Conservation (phyloP, 2,888 invertebrate species). For the Nycteola revayana region DNA sequence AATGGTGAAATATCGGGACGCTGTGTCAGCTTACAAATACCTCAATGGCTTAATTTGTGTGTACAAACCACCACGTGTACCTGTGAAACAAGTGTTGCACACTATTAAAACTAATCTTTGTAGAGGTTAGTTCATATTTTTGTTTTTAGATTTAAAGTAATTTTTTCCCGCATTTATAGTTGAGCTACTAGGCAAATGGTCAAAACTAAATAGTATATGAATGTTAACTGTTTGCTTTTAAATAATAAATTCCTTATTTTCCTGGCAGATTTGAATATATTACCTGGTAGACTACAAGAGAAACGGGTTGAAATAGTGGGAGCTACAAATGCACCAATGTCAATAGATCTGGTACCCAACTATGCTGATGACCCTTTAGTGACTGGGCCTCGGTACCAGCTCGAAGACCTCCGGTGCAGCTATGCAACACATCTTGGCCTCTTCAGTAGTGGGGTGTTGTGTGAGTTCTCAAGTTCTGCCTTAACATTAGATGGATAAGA, state of each 20-base stretch:
- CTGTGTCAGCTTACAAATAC: slow-evolving; percentile 83
- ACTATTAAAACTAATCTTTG: slow-evolving; percentile 84
- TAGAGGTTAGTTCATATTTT: slow-evolving; percentile 78
- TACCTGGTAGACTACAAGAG: slow-evolving; percentile 83
- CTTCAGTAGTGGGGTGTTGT: slow-evolving; percentile 87
- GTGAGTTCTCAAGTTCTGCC: slow-evolving; percentile 69
- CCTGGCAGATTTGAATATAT: slow-evolving; percentile 88
- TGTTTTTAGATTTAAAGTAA: background rate
- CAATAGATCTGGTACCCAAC: slow-evolving; percentile 83
- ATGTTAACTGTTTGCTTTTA: too few relatives aligned
- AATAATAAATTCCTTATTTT: too few relatives aligned
- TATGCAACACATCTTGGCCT: slow-evolving; percentile 83
- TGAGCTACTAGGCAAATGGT: too few relatives aligned
- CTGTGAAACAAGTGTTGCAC: slow-evolving; percentile 76
- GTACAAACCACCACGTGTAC: slow-evolving; percentile 87
- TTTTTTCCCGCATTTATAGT: too few relatives aligned
- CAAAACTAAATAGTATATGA: too few relatives aligned
- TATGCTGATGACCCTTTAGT: slow-evolving; percentile 89
- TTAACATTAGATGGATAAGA: too few relatives aligned
- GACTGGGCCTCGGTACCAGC: slow-evolving; percentile 88
- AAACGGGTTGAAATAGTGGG: slow-evolving; percentile 84
- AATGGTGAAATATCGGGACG: slow-evolving; percentile 70
- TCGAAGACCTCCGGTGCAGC: slow-evolving; percentile 84
- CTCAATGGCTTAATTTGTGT: slow-evolving; percentile 90
- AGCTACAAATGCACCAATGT: slow-evolving; percentile 80